These are phyloP conservation scores for Tupiocoris notatus DNA, from an alignment of 2,888 invertebrate genomes.

Conservation along the genomic window DNA sequence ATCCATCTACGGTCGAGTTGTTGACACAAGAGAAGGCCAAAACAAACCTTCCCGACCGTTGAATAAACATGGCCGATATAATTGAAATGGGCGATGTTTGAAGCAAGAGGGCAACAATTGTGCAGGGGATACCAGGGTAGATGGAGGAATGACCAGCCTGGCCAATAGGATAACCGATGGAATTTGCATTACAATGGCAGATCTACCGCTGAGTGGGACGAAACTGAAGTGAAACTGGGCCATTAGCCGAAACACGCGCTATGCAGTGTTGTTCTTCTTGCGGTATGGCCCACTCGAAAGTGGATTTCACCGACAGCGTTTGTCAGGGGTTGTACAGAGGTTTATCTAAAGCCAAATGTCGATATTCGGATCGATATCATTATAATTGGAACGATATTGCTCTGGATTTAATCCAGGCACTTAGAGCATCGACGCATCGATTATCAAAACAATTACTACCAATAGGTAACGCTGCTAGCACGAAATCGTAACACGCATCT, in stretches of 20 bases:
- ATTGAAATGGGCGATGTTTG: neutral
- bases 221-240: neutral
- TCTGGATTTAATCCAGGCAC: no score
- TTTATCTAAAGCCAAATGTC: no score
- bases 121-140: neutral
- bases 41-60: neutral
- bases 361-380: no score
- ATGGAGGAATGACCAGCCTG: neutral
- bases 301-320: no score
- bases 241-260: neutral
- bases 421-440: no score
- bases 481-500: no score
- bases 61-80: neutral
- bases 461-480: no score
- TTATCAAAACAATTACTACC: no score
- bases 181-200: neutral
- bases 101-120: neutral
- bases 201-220: neutral
- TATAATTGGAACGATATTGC: no score
- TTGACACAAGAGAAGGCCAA: neutral
- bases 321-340: no score
- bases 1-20: neutral
- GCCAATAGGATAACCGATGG: neutral
- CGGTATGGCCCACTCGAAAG: no score
- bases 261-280: neutral